Conservation (phyloP, 2,888 invertebrate genomes). For the Crioceris asparagi region DNA sequence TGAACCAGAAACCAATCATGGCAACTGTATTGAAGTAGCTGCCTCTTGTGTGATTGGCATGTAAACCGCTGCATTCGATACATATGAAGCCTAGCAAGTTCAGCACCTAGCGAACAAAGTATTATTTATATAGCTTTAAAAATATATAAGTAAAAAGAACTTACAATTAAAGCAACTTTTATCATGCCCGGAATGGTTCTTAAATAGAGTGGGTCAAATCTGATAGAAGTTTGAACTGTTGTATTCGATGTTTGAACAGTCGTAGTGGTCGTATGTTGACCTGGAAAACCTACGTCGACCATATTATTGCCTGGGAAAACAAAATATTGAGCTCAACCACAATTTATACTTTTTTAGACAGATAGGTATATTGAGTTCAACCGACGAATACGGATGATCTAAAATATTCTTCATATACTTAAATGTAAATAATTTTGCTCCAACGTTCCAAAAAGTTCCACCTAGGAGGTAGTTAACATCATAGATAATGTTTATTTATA, state of each 20-base stretch:
- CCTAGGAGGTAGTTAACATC: no score
- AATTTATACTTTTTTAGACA: no score
- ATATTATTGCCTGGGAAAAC: no score
- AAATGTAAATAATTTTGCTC: no score
- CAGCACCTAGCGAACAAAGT: conserved; percentile 43
- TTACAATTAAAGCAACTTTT: conserved; percentile 67
- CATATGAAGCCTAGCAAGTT: conserved; percentile 74
- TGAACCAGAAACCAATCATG: conserved; percentile 79
- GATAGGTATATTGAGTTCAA: no score
- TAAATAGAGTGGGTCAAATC: conserved; percentile 64
- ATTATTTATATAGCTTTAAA: neutral
- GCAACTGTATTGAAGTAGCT: conserved; percentile 69
- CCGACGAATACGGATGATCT: no score
- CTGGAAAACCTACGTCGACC: conserved; percentile 58
- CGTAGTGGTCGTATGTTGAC: conserved; percentile 59
- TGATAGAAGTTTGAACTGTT: conserved; percentile 59
- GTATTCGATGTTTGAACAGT: conserved; percentile 57
- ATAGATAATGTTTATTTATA: no score
- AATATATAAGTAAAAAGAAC: conserved; percentile 28
- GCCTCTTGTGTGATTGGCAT: conserved; percentile 44
- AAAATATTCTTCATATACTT: no score
- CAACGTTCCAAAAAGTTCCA: no score
- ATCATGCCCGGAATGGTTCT: conserved; percentile 63
- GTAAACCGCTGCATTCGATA: conserved; percentile 45
- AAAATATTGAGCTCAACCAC: no score